These are phyloP conservation scores for Drosophila sordidapex DNA, from an alignment of 2,888 invertebrate genomes.

Conservation along the genomic window DNA sequence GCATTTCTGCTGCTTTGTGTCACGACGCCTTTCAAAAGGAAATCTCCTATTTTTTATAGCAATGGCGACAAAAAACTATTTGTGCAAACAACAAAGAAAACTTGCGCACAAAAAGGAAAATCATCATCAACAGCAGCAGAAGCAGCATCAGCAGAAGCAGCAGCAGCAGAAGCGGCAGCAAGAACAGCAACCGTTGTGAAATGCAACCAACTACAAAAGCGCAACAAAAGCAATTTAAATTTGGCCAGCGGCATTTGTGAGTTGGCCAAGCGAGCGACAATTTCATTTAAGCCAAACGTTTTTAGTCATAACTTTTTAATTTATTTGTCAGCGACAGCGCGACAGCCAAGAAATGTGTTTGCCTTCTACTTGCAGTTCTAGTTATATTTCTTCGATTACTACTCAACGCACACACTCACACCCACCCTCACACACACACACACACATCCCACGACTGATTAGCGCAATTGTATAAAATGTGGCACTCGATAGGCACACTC, in stretches of 20 bases:
- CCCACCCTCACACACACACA: slow-evolving; percentile 4
- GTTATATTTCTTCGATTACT: background rate
- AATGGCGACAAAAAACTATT: slow-evolving; percentile 74
- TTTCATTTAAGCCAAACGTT: slow-evolving; percentile 66
- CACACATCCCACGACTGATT: slow-evolving; percentile 50
- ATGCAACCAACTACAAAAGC: slow-evolving; percentile 69
- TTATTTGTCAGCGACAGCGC: slow-evolving; percentile 71
- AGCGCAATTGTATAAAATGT: slow-evolving; percentile 69
- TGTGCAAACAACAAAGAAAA: slow-evolving; percentile 80
- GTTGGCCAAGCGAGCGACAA: slow-evolving; percentile 64
- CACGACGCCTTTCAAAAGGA: slow-evolving; percentile 66
- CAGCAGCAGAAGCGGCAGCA: slow-evolving; percentile 10
- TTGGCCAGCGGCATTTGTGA: slow-evolving; percentile 64
- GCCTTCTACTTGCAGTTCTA: slow-evolving; percentile 13
- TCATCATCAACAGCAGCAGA: slow-evolving; percentile 60
- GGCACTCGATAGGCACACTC: slow-evolving; percentile 16
- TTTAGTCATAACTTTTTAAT: slow-evolving; percentile 79
- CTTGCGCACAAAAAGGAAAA: slow-evolving; percentile 73
- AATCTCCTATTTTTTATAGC: slow-evolving; percentile 71
- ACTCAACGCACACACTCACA: background rate
- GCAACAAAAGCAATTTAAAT: slow-evolving; percentile 81
- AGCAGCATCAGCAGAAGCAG: background rate
- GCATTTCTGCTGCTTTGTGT: slow-evolving; percentile 24
- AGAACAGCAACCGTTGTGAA: slow-evolving; percentile 27
- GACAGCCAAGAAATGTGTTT: slow-evolving; percentile 30